Evolutionary conservation across 1,140 invertebrate species (phyloP).

Genomic region (Zaprionus taronus): DNA sequence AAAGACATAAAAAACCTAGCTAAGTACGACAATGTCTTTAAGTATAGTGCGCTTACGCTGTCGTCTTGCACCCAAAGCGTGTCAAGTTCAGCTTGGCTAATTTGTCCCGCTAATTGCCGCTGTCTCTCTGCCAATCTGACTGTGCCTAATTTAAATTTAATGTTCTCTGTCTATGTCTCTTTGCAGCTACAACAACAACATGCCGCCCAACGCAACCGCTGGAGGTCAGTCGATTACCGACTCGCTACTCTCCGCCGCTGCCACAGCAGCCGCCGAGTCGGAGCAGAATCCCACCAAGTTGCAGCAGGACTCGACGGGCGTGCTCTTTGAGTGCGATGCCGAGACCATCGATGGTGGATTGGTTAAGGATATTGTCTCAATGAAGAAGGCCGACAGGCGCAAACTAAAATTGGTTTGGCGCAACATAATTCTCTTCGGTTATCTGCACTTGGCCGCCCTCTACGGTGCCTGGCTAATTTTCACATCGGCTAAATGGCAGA

Average conservation of each 20-base stretch:
- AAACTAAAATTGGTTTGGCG: slow-evolving; percentile 93
- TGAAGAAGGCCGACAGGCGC: slow-evolving; percentile 81
- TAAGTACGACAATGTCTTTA: slow-evolving; percentile 5
- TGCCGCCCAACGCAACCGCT: slow-evolving; percentile 82
- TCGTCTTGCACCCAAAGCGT: slow-evolving; percentile 48
- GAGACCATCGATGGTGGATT: slow-evolving; percentile 86
- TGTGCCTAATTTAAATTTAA: slow-evolving; percentile 32
- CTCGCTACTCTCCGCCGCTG: slow-evolving; percentile 60
- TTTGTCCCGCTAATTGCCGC: slow-evolving; percentile 60
- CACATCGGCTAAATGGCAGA: slow-evolving; percentile 91
- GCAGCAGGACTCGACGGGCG: slow-evolving; percentile 84
- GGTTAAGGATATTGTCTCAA: slow-evolving; percentile 83
- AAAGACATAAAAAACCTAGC: neutral
- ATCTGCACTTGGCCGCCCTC: slow-evolving; percentile 93
- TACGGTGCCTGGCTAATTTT: slow-evolving; percentile 93
- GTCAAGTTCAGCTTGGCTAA: slow-evolving; percentile 70
- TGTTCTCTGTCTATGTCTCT: slow-evolving; percentile 11
- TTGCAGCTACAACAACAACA: slow-evolving; percentile 63
- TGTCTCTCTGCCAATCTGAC: neutral
- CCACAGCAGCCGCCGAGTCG: slow-evolving; percentile 57
- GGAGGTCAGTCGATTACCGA: slow-evolving; percentile 75
- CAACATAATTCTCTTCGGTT: slow-evolving; percentile 94
- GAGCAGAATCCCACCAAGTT: slow-evolving; percentile 67
- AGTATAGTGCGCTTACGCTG: slow-evolving; percentile 4
- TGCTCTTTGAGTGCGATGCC: slow-evolving; percentile 88